A percentile compares a stretch with the other conserved stretches of the same genome.
phyloP scores from a whole-genome alignment of 2,797 vertebrate genomes.

The Miichthys miiuy region DNA sequence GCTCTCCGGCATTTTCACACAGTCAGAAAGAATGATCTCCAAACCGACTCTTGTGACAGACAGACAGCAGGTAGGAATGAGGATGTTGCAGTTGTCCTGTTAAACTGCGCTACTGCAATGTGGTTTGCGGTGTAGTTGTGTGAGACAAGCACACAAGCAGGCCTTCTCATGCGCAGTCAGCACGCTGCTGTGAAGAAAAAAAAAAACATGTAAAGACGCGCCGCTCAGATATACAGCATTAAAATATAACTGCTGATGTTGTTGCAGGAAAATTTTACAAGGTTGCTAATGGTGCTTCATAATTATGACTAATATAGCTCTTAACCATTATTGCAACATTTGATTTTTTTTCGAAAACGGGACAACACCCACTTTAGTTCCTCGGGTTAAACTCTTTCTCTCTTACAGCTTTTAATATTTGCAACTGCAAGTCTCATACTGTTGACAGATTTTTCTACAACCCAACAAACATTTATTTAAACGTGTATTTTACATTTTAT shows the following conservation, averaged over 20 bases:
- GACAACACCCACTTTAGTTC: fast-evolving
- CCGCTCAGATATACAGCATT: fast-evolving
- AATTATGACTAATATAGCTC: too few relatives aligned
- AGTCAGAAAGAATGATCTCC: neutral
- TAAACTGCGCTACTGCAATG: neutral
- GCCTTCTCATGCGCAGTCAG: fast-evolving
- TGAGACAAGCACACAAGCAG: fast-evolving
- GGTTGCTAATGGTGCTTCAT: neutral
- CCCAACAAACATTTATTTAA: too few relatives aligned
- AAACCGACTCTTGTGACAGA: neutral
- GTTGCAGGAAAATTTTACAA: neutral
- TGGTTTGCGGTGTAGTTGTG: conserved; percentile 15
- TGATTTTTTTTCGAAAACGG: neutral
- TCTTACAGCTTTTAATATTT: neutral
- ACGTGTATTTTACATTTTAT: too few relatives aligned
- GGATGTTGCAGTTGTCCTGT: neutral
- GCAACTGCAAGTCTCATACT: neutral
- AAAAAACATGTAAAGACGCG: fast-evolving
- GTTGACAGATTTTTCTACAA: neutral
- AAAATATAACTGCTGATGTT: neutral
- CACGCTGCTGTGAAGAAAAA: neutral
- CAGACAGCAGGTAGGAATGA: neutral
- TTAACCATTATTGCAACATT: neutral
- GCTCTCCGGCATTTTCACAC: conserved; percentile 24
- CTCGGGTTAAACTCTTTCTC: neutral